Percentiles rank a stretch among this genome's conserved stretches.
Evolutionary conservation across 2,888 invertebrate species (phyloP).

Genomic region (Pocota personata): DNA sequence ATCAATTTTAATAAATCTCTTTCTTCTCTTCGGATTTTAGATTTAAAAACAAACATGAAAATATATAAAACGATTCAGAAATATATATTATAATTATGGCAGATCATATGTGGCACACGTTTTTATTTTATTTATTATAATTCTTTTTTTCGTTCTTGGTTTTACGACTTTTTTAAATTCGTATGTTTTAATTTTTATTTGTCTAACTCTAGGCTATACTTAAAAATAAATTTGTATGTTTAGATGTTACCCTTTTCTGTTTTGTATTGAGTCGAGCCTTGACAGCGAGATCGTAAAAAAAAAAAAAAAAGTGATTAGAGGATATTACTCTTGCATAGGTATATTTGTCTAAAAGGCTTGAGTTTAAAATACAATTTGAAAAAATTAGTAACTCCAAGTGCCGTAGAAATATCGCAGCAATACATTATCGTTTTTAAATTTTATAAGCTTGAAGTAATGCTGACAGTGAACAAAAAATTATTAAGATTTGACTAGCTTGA

Average conservation of each 20-base stretch:
- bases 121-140: slow-evolving; percentile 33
- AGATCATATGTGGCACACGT: slow-evolving; percentile 71
- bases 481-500: slow-evolving; percentile 15
- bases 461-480: neutral
- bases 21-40: slow-evolving; percentile 27
- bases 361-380: neutral
- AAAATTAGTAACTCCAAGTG: no score
- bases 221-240: slow-evolving; percentile 12
- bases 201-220: slow-evolving; percentile 8
- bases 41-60: slow-evolving; percentile 37
- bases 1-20: neutral
- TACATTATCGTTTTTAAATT: neutral
- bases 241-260: neutral
- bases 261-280: slow-evolving; percentile 43
- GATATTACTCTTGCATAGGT: neutral
- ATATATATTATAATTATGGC: slow-evolving; percentile 66
- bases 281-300: slow-evolving; percentile 12
- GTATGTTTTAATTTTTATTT: slow-evolving; percentile 7
- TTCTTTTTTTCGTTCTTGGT: slow-evolving; percentile 1
- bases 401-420: neutral
- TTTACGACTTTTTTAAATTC: slow-evolving; percentile 33
- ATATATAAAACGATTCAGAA: slow-evolving; percentile 50
- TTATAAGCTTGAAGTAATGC: neutral
- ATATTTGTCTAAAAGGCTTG: neutral
- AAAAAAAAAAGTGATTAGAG: neutral